Percentiles rank a stretch among this genome's conserved stretches.
phyloP scores from a whole-genome alignment of 1,140 invertebrate species.

The Parapsyche elsis region DNA sequence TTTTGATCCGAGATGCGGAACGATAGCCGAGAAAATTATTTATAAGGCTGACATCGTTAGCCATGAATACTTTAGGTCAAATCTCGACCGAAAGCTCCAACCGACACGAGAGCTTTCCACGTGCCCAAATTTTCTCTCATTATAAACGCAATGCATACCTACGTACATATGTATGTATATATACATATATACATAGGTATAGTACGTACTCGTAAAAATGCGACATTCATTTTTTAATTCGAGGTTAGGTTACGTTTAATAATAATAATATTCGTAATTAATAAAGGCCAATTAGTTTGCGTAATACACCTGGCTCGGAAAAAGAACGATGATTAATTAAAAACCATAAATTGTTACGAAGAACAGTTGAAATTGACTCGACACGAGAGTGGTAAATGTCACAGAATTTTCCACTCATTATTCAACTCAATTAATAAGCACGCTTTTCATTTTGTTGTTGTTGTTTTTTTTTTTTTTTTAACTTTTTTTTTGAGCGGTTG shows the following conservation, averaged over 20 bases:
- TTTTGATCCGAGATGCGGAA: neutral
- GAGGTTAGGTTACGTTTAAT: neutral
- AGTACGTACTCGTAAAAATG: neutral
- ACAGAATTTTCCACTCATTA: conserved; percentile 5
- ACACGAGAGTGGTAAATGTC: neutral
- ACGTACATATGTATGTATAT: neutral
- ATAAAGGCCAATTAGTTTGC: neutral
- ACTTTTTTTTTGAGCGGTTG: conserved; percentile 2
- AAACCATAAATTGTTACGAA: neutral
- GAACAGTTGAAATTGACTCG: neutral
- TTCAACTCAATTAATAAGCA: conserved; percentile 3
- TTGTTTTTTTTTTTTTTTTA: neutral
- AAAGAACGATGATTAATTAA: conserved; percentile 6
- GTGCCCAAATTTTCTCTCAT: neutral
- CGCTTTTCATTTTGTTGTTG: neutral
- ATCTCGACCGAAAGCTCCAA: conserved; percentile 9
- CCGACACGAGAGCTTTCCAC: neutral
- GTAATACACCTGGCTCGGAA: neutral
- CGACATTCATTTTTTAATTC: neutral
- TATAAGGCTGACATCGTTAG: conserved; percentile 30
- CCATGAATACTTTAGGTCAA: conserved; percentile 34
- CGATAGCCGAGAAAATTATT: conserved; percentile 18
- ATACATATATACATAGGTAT: too few relatives aligned
- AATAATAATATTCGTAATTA: neutral
- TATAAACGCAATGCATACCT: neutral